Percentiles rank a stretch among this genome's conserved stretches.
Evolutionary conservation across 2,113 vertebrate species (phyloP).

Genomic region (Uria aalge): DNA sequence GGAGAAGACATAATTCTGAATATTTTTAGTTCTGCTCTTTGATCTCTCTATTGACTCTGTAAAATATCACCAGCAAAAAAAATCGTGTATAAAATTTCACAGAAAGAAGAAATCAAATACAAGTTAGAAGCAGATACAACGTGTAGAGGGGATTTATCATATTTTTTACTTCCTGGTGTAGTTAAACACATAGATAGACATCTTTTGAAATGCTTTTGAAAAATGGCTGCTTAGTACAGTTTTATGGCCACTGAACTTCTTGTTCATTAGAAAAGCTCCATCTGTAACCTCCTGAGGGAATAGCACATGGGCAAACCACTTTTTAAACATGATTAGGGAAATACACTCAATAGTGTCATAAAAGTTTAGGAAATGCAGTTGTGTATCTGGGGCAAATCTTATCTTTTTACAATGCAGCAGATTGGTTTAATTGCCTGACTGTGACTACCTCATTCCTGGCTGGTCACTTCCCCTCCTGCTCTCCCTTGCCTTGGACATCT

Average conservation of each 20-base stretch:
- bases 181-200: neutral
- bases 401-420: neutral
- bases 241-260: neutral
- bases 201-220: neutral
- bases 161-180: neutral
- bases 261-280: neutral
- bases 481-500: neutral
- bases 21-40: conserved; percentile 8
- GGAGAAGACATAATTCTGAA: neutral
- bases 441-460: neutral
- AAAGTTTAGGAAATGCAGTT: neutral
- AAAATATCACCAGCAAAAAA: neutral
- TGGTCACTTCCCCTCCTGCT: neutral
- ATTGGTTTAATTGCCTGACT: neutral
- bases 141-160: neutral
- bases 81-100: neutral
- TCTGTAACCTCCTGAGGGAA: neutral
- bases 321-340: neutral
- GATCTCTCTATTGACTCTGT: neutral
- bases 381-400: neutral
- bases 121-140: neutral
- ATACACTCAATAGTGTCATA: neutral
- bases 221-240: neutral
- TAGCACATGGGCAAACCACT: neutral
- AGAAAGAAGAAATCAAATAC: neutral